These are phyloP conservation scores for Drosophila nigromelanica DNA, from an alignment of 1,140 invertebrate species.

Conservation along the genomic window DNA sequence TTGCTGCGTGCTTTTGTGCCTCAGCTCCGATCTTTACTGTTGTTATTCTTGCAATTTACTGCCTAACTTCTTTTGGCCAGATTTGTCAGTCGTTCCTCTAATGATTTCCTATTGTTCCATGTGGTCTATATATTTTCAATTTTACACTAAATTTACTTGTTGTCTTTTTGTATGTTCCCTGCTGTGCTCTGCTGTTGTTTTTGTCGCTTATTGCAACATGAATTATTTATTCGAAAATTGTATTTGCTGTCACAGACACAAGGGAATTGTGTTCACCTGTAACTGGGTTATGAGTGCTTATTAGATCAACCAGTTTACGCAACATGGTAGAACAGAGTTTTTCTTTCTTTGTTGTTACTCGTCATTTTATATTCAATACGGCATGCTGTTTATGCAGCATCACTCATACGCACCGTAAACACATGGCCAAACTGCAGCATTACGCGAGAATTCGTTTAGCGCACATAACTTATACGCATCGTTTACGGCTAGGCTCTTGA, in stretches of 20 bases:
- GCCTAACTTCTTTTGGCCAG: conserved; percentile 10
- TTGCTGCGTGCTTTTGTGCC: conserved; percentile 39
- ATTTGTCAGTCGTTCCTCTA: conserved; percentile 41
- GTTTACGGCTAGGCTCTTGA: conserved; percentile 30
- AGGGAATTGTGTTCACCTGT: conserved; percentile 28
- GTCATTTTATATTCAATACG: not conserved
- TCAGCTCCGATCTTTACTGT: conserved; percentile 34
- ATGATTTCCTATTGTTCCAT: conserved; percentile 70
- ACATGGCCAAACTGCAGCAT: conserved; percentile 15
- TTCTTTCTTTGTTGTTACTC: not conserved
- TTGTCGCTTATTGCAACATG: conserved; percentile 65
- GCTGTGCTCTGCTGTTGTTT: conserved; percentile 1
- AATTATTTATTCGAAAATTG: conserved; percentile 72
- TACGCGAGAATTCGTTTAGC: not conserved
- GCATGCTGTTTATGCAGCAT: not conserved
- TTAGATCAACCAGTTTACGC: conserved; percentile 10
- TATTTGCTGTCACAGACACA: conserved; percentile 35
- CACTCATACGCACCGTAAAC: conserved; percentile 4
- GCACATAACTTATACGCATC: conserved; percentile 49
- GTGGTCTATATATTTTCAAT: conserved; percentile 33
- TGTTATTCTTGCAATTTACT: conserved; percentile 38
- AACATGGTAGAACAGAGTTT: not conserved
- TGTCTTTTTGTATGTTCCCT: not conserved
- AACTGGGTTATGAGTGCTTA: conserved; percentile 4
- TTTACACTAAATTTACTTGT: conserved; percentile 70